These are phyloP conservation scores for Acanthosoma haemorrhoidale DNA, from an alignment of 2,888 invertebrate species.

Conservation along the genomic window DNA sequence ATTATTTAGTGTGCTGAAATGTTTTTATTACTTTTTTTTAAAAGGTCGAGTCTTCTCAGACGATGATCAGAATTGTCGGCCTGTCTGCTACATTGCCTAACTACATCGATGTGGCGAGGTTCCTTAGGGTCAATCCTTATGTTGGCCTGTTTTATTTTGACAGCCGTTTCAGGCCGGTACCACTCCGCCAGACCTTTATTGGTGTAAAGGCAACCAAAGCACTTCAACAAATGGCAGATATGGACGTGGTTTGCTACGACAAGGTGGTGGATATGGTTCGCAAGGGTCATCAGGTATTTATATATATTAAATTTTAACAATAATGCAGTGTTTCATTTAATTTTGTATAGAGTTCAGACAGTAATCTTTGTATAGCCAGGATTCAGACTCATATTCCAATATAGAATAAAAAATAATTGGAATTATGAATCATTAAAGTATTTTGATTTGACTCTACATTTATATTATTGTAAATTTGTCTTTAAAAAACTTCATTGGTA, in stretches of 20 bases:
- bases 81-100: conserved; percentile 96
- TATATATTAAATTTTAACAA: neutral
- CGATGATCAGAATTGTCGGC: conserved; percentile 95
- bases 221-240: conserved; percentile 61
- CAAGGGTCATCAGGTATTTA: conserved; percentile 75
- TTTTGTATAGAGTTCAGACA: too few species aligned
- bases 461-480: too few species aligned
- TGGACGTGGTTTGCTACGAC: conserved; percentile 90
- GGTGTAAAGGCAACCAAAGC: conserved; percentile 68
- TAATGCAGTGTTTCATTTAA: too few species aligned
- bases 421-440: too few species aligned
- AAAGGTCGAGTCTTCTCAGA: conserved; percentile 77
- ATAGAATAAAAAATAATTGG: too few species aligned
- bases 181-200: conserved; percentile 84
- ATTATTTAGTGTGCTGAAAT: neutral
- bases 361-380: too few species aligned
- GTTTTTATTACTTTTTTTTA: neutral
- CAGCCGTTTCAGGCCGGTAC: conserved; percentile 90
- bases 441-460: too few species aligned
- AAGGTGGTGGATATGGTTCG: conserved; percentile 81
- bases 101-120: conserved; percentile 91
- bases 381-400: too few species aligned
- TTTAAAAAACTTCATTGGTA: neutral
- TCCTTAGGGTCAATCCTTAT: conserved; percentile 87
- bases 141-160: conserved; percentile 92